Conservation (phyloP, 2,797 vertebrate species). For the Paguma larvata region DNA sequence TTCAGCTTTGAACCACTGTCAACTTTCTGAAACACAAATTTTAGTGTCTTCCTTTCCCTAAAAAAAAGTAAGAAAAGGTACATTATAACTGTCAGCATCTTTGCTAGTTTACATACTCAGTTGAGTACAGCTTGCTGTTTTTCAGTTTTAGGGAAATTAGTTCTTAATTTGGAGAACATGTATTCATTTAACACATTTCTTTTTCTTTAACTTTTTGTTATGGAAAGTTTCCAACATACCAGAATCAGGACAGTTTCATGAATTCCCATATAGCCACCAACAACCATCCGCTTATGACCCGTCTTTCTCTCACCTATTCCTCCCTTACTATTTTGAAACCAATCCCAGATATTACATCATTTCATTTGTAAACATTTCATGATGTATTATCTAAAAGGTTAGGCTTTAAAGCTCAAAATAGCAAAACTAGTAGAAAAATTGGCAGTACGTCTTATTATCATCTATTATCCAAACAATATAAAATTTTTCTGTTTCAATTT, state of each 20-base stretch:
- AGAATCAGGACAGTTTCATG: background rate
- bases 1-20: constrained; percentile 51
- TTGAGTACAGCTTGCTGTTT: background rate
- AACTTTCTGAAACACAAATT: constrained; percentile 55
- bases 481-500: constrained; percentile 1
- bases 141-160: constrained; percentile 2
- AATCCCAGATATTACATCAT: constrained; percentile 3
- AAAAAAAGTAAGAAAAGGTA: background rate
- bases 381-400: constrained; percentile 54
- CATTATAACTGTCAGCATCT: background rate
- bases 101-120: constrained; percentile 26
- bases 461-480: background rate
- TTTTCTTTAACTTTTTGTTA: constrained; percentile 52
- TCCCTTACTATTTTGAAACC: constrained; percentile 54
- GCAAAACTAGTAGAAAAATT: constrained; percentile 26
- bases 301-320: background rate
- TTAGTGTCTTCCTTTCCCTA: background rate
- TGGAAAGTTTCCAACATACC: background rate
- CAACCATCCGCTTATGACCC: background rate
- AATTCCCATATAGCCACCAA: background rate
- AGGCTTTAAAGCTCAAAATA: constrained; percentile 7
- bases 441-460: constrained; percentile 2
- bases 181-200: constrained; percentile 10
- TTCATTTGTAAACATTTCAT: constrained; percentile 52
- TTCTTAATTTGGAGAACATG: constrained; percentile 49